Evolutionary conservation across 2,797 vertebrate species (phyloP).

Genomic region (Catamblyrhynchus diadema): DNA sequence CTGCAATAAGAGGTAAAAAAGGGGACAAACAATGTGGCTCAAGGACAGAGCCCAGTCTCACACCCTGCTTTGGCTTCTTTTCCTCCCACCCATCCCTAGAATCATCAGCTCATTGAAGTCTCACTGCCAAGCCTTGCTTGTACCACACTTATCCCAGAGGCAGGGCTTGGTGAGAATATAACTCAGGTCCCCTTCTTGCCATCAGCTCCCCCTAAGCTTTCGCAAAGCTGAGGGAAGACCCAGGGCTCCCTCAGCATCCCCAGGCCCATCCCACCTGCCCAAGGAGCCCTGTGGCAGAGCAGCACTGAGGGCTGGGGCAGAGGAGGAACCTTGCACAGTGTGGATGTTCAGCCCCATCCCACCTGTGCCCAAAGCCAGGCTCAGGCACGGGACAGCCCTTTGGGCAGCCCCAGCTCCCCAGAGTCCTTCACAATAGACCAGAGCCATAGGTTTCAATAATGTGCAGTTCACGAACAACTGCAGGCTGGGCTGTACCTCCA

Average conservation of each 20-base stretch:
- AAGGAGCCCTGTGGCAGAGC: background rate
- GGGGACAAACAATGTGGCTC: background rate
- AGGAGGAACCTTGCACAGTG: fast-evolving
- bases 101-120: background rate
- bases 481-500: background rate
- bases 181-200: background rate
- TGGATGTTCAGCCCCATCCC: background rate
- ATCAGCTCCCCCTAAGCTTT: background rate
- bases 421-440: background rate
- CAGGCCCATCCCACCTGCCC: background rate
- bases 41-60: no score
- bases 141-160: background rate
- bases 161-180: background rate
- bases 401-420: background rate
- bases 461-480: background rate
- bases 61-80: background rate
- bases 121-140: background rate
- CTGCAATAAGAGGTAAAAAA: background rate
- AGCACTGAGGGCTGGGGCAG: background rate
- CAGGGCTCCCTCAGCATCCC: fast-evolving
- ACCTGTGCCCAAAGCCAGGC: background rate
- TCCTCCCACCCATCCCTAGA: background rate
- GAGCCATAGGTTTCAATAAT: background rate
- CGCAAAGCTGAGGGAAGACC: background rate
- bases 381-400: background rate